Evolutionary conservation across 2,797 vertebrate genomes (phyloP).

Genomic region (Anguilla megastoma): DNA sequence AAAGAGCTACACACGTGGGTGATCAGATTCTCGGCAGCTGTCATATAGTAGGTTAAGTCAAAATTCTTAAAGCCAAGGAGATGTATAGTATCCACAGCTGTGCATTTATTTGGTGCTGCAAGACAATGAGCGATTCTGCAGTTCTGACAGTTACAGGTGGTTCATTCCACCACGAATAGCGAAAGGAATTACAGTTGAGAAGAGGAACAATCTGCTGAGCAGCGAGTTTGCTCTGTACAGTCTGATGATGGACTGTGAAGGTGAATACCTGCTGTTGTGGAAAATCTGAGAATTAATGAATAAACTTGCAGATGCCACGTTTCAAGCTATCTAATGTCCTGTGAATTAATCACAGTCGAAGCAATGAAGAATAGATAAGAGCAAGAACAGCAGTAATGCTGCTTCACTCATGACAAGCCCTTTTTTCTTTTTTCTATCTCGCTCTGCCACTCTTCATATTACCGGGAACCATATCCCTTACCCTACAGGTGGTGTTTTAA

Average conservation of each 20-base stretch:
- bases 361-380: neutral
- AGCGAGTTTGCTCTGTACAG: neutral
- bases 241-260: neutral
- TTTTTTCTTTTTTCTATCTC: neutral
- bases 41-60: neutral
- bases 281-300: neutral
- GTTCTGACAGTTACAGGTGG: neutral
- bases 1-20: neutral
- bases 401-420: neutral
- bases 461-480: neutral
- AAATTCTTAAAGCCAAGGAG: neutral
- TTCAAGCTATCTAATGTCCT: neutral
- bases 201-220: neutral
- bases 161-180: neutral
- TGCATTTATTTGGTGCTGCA: neutral
- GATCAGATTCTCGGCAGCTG: neutral
- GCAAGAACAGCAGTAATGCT: neutral
- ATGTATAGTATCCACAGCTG: neutral
- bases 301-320: constrained; percentile 4
- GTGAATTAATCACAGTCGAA: neutral
- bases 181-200: neutral
- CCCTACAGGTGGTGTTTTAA: neutral
- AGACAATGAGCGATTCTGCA: neutral
- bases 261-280: neutral
- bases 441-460: neutral